A percentile compares a stretch with the other conserved stretches of the same genome.
Evolutionary conservation across 2,113 vertebrate species (phyloP).

Genomic region (Erythrolamprus reginae): DNA sequence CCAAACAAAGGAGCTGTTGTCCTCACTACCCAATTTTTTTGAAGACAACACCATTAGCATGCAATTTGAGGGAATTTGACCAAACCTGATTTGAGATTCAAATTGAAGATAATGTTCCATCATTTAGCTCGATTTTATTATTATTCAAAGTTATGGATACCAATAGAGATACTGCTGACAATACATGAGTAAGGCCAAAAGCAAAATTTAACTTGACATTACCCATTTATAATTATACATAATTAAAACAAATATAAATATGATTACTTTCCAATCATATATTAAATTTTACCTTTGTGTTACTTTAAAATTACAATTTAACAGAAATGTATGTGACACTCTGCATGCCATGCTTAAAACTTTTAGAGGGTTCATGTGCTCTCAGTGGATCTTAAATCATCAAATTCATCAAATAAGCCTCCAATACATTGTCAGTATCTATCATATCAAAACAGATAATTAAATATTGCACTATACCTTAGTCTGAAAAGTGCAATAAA

Average conservation of each 20-base stretch:
- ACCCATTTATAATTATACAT: neutral
- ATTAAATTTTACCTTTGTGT: neutral
- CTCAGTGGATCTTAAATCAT: neutral
- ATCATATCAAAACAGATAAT: neutral
- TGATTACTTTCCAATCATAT: neutral
- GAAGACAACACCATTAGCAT: neutral
- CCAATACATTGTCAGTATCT: neutral
- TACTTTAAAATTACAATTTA: neutral
- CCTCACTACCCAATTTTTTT: neutral
- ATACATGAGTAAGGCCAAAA: neutral
- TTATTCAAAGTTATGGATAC: neutral
- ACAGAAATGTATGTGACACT: neutral
- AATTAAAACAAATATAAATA: neutral
- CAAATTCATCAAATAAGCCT: neutral
- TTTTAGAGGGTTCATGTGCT: neutral
- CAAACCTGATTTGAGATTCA: neutral
- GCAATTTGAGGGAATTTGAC: neutral
- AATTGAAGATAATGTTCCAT: neutral
- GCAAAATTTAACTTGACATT: neutral
- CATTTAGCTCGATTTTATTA: neutral
- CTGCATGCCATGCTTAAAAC: neutral
- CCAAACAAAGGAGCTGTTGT: neutral
- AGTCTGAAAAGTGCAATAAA: slow-evolving; percentile 92
- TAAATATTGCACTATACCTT: slow-evolving; percentile 70
- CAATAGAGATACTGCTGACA: neutral